Base-by-base conservation (phyloP, 2,113 vertebrate genomes). In the Neotoma lepida region DNA sequence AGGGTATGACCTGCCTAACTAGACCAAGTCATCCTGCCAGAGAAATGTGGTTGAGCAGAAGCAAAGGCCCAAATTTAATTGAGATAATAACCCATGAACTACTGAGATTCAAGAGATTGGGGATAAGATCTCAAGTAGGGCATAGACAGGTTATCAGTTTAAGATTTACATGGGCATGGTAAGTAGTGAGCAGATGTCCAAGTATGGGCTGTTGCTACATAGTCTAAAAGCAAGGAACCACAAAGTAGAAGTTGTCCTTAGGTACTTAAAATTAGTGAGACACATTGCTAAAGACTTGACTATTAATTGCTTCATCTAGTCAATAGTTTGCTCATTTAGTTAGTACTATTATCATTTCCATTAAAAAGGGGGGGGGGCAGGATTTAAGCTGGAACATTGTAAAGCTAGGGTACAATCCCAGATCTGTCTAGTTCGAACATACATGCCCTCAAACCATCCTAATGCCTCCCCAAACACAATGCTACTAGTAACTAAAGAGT, bases 91-190 rank as follows among this genome's bases (percentile, higher is more conserved):
- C 8, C 28, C 71, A 33, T 56, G 13, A 5, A 39, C 74, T 93
- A 80, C 70, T 80, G 68, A 92, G 64, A 89, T 33, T 94, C 89
- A 81, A 26, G 15, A 58, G 5, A 28, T 61, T 95, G 30, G 14
- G 35, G 30, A 92, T 28, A 94, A 17, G 93, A 90, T 68, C 26
- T 88, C 35, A 56, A 86, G 77, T 88, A 78, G 20, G 88, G 90
- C 86, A 86, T 12, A 78, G 30, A 35, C 46, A 96, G n/a, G 14
- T 94, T 96, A 95, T 71, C 26, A 85, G 39, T 85, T 85, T 93
- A 78, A 70, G 30, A 26, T 61, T n/a, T 33, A 80, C 17, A 61
- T 51, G 24, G 17, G 2, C 22, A 41, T 44, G 41, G 17, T 73
- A 54, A 94, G 51, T 18, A 82, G 24, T 78, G 39, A 93, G 35